These are phyloP conservation scores for Drosophila prolongata DNA, from an alignment of 2,888 invertebrate species.

Conservation along the genomic window DNA sequence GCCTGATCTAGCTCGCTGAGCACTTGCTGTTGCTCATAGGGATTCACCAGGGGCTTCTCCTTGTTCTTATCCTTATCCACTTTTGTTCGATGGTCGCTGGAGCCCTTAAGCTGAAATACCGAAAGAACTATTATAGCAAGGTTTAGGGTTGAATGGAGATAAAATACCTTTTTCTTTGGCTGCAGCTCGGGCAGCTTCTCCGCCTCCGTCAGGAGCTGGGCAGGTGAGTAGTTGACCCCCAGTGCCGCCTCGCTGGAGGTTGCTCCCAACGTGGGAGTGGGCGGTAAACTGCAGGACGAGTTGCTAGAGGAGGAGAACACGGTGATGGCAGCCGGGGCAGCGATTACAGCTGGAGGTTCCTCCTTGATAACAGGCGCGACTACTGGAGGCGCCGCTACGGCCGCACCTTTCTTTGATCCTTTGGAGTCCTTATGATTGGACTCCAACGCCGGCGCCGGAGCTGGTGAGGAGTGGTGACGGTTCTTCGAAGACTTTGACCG, in stretches of 20 bases:
- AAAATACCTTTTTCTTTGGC: slow-evolving; percentile 66
- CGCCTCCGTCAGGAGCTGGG: slow-evolving; percentile 37
- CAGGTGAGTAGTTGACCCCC: slow-evolving; percentile 57
- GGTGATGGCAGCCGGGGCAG: slow-evolving; percentile 45
- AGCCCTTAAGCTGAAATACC: slow-evolving; percentile 51
- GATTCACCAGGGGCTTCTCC: slow-evolving; percentile 49
- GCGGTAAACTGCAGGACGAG: slow-evolving; percentile 80
- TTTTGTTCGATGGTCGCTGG: slow-evolving; percentile 63
- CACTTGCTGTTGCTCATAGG: slow-evolving; percentile 61
- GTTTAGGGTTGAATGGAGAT: no score
- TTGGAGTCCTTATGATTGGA: slow-evolving; percentile 48
- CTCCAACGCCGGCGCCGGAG: slow-evolving; percentile 55
- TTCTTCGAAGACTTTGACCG: slow-evolving; percentile 76
- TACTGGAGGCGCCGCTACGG: slow-evolving; percentile 37
- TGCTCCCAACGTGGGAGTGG: slow-evolving; percentile 70
- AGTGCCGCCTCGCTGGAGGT: slow-evolving; percentile 32
- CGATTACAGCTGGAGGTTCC: slow-evolving; percentile 14
- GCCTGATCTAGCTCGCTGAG: slow-evolving; percentile 76
- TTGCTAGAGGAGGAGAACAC: slow-evolving; percentile 81
- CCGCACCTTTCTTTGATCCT: slow-evolving; percentile 57
- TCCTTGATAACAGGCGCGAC: slow-evolving; percentile 10
- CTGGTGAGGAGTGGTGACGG: slow-evolving; percentile 63
- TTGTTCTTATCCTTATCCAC: slow-evolving; percentile 65
- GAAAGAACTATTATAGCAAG: no score
- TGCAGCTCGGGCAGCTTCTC: slow-evolving; percentile 45